phyloP scores from a whole-genome alignment of 2,797 vertebrate species.

The Diplodus puntazzo region DNA sequence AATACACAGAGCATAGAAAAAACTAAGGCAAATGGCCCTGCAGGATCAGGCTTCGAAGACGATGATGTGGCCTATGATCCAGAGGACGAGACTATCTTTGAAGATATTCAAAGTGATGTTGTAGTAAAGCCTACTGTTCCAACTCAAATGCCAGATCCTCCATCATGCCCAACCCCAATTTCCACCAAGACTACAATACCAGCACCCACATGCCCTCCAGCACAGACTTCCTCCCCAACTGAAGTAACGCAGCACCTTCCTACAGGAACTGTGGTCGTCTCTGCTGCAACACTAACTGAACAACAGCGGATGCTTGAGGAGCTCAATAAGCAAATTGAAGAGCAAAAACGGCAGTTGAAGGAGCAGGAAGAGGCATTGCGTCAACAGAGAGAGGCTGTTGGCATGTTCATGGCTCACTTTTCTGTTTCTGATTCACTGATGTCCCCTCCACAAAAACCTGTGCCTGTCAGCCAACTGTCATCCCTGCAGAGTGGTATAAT shows the following conservation, averaged over 20 bases:
- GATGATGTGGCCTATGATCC: constrained; percentile 96
- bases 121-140: constrained; percentile 57
- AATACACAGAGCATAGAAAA: constrained; percentile 63
- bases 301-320: constrained; percentile 98
- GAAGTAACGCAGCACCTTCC: constrained; percentile 55
- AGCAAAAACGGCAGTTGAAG: constrained; percentile 94
- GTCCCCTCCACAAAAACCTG: constrained; percentile 91
- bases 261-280: constrained; percentile 72
- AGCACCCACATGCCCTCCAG: constrained; percentile 24
- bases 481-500: constrained; percentile 78
- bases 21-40: constrained; percentile 56
- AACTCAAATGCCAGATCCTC: constrained; percentile 47
- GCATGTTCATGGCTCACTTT: constrained; percentile 97
- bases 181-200: constrained; percentile 30
- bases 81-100: constrained; percentile 95
- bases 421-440: constrained; percentile 95
- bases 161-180: constrained; percentile 33
- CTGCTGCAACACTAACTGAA: constrained; percentile 88
- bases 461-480: constrained; percentile 81
- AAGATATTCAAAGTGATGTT: constrained; percentile 90
- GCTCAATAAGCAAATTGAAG: constrained; percentile 96
- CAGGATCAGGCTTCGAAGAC: constrained; percentile 75
- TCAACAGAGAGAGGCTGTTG: constrained; percentile 94
- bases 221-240: constrained; percentile 39
- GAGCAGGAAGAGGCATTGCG: constrained; percentile 96